Evolutionary conservation across 2,113 vertebrate genomes (phyloP), one percentile per base, ranked within the genome.

Genomic region (Salvelinus alpinus): DNA sequence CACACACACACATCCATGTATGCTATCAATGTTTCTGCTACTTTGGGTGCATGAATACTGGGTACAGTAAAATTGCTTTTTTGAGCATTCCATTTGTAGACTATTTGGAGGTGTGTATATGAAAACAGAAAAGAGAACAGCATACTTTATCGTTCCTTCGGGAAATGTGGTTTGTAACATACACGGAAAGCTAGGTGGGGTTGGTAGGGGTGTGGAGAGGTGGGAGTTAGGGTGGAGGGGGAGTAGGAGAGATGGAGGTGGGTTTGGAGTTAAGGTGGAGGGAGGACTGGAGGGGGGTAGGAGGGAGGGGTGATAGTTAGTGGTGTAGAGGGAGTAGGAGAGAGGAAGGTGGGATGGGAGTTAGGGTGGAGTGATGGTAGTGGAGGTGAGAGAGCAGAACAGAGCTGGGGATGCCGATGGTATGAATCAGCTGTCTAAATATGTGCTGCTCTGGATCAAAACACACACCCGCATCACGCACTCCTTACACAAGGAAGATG

Each of bases 361-460:
- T 60, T 1, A 60, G 71, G 73, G 51, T 54, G 51, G 51, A 54
- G 51, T 54, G 74, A 78, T 77, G 79, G 71, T 38, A 64, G 20
- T 54, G 7, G 64, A 71, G 69, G 3, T 24, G 47, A 27, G 60
- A 65, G 60, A 8, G 62, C 44, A 38, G 38, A 27, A 14, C n/a
- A 31, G 72, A 74, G 34, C 18, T 51, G 44, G 31, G 78, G 84
- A 91, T 90, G 85, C 88, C 84, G 83, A 73, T 51, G 79, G 83
- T 64, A 81, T 91, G 90, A 90, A 90, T 92, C 91, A 91, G 86
- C 87, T 85, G 82, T 89, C 86, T 89, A 91, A 90, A 87, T 88
- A 89, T 84, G 78, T 74, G 48, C 74, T 82, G 79, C 79, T 85
- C 83, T 78, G 79, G 76, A 78, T 83, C 20, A 1, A 65, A 74